phyloP scores from a whole-genome alignment of 2,797 vertebrate species.

The Acridotheres tristis region DNA sequence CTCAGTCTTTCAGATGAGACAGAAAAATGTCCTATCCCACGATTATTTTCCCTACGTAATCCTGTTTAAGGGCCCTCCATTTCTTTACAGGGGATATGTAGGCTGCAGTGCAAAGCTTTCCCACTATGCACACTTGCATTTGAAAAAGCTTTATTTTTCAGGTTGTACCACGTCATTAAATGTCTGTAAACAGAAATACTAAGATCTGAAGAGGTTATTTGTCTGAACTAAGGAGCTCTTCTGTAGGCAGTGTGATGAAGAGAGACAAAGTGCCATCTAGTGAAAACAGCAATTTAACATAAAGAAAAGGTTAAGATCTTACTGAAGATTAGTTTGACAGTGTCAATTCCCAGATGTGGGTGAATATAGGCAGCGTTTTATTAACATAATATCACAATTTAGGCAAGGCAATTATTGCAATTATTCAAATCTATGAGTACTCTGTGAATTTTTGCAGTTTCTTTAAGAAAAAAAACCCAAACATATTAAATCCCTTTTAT shows the following conservation, averaged over 20 bases:
- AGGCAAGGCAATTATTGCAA: background rate
- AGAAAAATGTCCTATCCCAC: background rate
- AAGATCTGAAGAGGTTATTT: background rate
- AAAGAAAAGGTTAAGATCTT: background rate
- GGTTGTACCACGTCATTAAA: background rate
- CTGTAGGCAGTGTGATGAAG: background rate
- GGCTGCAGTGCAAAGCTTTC: background rate
- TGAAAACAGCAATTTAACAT: background rate
- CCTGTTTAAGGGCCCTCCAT: background rate
- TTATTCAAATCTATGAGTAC: background rate
- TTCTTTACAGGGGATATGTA: background rate
- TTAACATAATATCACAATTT: background rate
- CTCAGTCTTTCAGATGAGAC: background rate
- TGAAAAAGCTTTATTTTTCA: background rate
- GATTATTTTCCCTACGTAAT: background rate
- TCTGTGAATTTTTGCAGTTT: background rate
- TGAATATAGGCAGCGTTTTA: background rate
- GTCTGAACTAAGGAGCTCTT: background rate
- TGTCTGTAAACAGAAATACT: background rate
- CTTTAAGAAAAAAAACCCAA: fast-evolving
- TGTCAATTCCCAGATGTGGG: background rate
- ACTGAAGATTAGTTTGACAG: background rate
- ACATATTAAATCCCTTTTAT: background rate
- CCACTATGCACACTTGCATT: background rate
- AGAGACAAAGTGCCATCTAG: slow-evolving; percentile 46